Evolutionary conservation across 2,888 invertebrate species (phyloP).

Genomic region (Pollenia amentaria): DNA sequence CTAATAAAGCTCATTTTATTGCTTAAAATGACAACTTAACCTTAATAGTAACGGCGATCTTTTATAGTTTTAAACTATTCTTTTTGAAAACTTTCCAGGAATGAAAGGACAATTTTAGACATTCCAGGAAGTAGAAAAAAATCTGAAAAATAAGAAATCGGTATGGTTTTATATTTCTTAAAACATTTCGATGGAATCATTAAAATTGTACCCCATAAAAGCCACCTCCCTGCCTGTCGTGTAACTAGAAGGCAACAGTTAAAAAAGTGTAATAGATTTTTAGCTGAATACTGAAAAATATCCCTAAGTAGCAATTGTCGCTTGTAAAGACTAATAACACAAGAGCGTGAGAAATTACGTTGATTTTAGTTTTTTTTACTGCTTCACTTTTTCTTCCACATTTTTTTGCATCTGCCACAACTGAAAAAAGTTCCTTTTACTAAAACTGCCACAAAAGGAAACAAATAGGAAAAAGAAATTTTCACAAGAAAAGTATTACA

Average conservation of each 20-base stretch:
- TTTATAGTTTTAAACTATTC: no score
- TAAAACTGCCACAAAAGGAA: slow-evolving; percentile 63
- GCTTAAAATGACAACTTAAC: no score
- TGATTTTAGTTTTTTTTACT: slow-evolving; percentile 27
- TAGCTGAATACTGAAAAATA: slow-evolving; percentile 59
- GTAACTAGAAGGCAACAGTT: slow-evolving; percentile 46
- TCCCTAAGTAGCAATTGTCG: slow-evolving; percentile 72
- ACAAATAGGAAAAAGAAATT: slow-evolving; percentile 61
- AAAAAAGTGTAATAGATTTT: slow-evolving; percentile 70
- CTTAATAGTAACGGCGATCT: no score
- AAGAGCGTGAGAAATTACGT: slow-evolving; percentile 71
- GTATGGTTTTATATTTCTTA: no score
- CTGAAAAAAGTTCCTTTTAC: slow-evolving; percentile 61
- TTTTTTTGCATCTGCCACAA: slow-evolving; percentile 50
- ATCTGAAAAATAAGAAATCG: no score
- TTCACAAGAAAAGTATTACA: slow-evolving; percentile 60
- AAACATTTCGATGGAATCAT: no score
- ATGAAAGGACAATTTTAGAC: no score
- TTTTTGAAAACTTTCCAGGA: no score
- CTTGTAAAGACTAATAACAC: slow-evolving; percentile 72
- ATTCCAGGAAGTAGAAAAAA: no score
- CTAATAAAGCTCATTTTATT: no score
- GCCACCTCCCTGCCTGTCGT: slow-evolving; percentile 39
- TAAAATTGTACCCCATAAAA: background rate
- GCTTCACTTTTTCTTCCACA: slow-evolving; percentile 16